Conservation (phyloP, 2,797 vertebrate genomes). For the Fratercula arctica region DNA sequence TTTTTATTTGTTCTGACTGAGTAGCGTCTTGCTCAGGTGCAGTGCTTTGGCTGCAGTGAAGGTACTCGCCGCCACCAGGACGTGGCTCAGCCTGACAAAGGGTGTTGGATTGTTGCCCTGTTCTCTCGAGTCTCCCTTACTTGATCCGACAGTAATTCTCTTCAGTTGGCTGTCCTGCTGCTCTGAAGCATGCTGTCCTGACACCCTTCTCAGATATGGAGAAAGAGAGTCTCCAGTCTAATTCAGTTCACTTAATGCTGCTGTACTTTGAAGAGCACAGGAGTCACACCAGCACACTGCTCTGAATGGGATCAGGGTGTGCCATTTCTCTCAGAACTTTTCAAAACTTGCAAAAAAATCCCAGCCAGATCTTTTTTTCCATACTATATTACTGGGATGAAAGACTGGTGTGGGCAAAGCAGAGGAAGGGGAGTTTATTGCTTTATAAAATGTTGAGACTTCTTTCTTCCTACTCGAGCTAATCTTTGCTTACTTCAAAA, state of each 20-base stretch:
- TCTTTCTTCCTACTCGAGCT: background rate
- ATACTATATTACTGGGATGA: background rate
- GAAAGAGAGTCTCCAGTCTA: background rate
- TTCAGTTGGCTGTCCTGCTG: background rate
- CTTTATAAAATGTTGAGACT: background rate
- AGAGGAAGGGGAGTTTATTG: background rate
- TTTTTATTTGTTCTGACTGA: background rate
- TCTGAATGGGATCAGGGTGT: background rate
- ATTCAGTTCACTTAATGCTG: background rate
- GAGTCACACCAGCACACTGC: background rate
- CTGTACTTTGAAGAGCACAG: background rate
- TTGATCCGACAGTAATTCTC: background rate
- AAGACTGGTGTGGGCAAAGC: background rate
- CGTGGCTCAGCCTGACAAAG: rapidly evolving
- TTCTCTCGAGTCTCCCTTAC: background rate
- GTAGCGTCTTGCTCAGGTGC: background rate
- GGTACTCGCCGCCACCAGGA: rapidly evolving
- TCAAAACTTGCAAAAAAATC: background rate
- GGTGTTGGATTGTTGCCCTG: background rate
- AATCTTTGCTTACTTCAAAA: background rate
- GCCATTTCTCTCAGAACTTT: background rate
- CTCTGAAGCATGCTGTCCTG: background rate
- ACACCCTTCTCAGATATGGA: background rate
- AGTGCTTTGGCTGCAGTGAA: background rate
- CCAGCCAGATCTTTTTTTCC: background rate